phyloP scores from a whole-genome alignment of 2,888 invertebrate species.

The Spilarctia lutea region DNA sequence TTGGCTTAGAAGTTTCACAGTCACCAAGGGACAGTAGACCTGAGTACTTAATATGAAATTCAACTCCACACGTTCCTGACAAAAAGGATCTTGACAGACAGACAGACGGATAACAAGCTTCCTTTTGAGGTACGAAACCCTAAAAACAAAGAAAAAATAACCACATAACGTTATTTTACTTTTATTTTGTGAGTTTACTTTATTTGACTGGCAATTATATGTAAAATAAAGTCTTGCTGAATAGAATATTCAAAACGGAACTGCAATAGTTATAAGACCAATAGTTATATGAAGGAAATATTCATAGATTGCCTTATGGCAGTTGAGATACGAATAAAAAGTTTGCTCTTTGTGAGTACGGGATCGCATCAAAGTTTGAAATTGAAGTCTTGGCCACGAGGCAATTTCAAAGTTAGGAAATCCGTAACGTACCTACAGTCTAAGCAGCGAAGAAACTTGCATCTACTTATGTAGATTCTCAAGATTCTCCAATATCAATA shows the following conservation, averaged over 20 bases:
- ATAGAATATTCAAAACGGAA: background rate
- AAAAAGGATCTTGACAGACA: too few species aligned
- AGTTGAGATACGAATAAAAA: conserved; percentile 25
- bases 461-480: background rate
- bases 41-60: too few species aligned
- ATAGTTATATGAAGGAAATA: too few species aligned
- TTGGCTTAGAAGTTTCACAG: too few species aligned
- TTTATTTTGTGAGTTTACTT: too few species aligned
- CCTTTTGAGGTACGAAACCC: too few species aligned
- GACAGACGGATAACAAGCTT: too few species aligned
- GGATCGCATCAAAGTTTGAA: conserved; percentile 39
- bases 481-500: too few species aligned
- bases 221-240: background rate
- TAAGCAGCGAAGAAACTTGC: background rate
- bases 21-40: too few species aligned
- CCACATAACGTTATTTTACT: background rate
- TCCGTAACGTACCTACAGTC: background rate
- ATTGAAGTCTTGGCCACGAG: conserved; percentile 28
- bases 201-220: too few species aligned
- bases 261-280: background rate
- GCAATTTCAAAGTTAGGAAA: conserved; percentile 14
- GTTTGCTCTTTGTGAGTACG: conserved; percentile 25
- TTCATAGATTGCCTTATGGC: conserved; percentile 20
- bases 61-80: too few species aligned
- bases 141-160: background rate